phyloP scores from a whole-genome alignment of 2,113 vertebrate genomes.

The Morone chrysops region DNA sequence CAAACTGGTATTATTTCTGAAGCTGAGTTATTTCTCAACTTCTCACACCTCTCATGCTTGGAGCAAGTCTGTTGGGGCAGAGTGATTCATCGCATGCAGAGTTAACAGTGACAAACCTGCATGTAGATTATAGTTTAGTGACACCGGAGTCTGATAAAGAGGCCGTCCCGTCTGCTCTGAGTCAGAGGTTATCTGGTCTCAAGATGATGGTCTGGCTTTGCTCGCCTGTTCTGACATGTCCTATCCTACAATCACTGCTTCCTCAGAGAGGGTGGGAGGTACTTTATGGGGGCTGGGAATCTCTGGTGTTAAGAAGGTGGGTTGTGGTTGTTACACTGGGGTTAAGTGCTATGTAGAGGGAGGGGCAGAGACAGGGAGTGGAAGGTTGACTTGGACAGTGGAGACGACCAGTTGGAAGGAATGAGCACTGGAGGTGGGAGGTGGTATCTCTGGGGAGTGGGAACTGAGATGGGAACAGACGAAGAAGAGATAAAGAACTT shows the following conservation, averaged over 20 bases:
- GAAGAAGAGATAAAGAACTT: constrained; percentile 10
- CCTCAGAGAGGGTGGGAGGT: constrained; percentile 19
- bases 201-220: constrained; percentile 43
- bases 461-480: background rate
- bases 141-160: constrained; percentile 30
- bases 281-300: constrained; percentile 56
- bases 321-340: constrained; percentile 50
- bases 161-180: constrained; percentile 18
- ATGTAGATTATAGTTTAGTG: constrained; percentile 29
- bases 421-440: constrained; percentile 41
- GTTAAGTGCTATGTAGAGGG: constrained; percentile 72
- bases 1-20: constrained; percentile 47
- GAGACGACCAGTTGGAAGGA: constrained; percentile 19
- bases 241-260: constrained; percentile 37
- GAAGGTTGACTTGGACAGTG: constrained; percentile 31
- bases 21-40: background rate
- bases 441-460: constrained; percentile 12
- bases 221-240: constrained; percentile 59
- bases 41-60: constrained; percentile 15
- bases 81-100: constrained; percentile 28
- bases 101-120: constrained; percentile 16
- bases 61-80: constrained; percentile 9
- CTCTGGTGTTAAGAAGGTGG: constrained; percentile 56
- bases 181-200: constrained; percentile 68
- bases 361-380: constrained; percentile 48